Evolutionary conservation across 2,113 vertebrate species (phyloP).

Genomic region (Sebastes fasciatus): DNA sequence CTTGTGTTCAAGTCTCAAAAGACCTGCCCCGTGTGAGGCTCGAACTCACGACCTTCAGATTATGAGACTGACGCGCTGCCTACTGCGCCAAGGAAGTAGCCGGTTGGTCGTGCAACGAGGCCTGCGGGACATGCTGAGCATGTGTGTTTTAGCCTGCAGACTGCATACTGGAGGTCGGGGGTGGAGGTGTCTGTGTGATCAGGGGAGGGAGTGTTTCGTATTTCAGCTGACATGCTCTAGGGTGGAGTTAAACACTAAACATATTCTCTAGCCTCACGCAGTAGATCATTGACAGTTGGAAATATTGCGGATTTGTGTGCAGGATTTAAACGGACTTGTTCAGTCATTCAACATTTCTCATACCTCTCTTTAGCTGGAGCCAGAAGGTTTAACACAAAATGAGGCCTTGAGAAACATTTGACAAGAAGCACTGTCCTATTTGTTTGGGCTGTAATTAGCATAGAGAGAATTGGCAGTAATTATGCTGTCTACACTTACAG

Average conservation of each 20-base stretch:
- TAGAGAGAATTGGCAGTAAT: constrained; percentile 51
- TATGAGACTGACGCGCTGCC: too few species aligned
- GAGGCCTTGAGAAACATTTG: constrained; percentile 39
- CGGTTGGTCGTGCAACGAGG: too few species aligned
- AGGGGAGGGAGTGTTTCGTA: constrained; percentile 2
- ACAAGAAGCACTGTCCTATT: constrained; percentile 44
- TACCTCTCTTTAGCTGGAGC: not conserved
- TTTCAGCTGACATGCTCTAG: constrained; percentile 28
- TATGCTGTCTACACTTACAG: constrained; percentile 48
- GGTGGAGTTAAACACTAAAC: constrained; percentile 30
- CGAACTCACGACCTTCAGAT: constrained; percentile 54
- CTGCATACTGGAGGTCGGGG: not conserved
- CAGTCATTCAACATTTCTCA: not conserved
- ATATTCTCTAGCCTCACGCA: constrained; percentile 15
- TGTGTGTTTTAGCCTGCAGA: not conserved
- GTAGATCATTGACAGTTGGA: constrained; percentile 18
- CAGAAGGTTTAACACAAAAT: constrained; percentile 30
- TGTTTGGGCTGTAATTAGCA: constrained; percentile 68
- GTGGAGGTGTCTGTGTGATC: too few species aligned
- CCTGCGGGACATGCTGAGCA: rapidly evolving
- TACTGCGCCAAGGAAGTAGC: too few species aligned
- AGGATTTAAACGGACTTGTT: constrained; percentile 17
- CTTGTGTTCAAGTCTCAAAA: constrained; percentile 13
- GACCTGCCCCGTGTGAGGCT: constrained; percentile 62
- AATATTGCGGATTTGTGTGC: not conserved